Conservation (phyloP, 2,888 invertebrate species). For the Lysandra coridon region DNA sequence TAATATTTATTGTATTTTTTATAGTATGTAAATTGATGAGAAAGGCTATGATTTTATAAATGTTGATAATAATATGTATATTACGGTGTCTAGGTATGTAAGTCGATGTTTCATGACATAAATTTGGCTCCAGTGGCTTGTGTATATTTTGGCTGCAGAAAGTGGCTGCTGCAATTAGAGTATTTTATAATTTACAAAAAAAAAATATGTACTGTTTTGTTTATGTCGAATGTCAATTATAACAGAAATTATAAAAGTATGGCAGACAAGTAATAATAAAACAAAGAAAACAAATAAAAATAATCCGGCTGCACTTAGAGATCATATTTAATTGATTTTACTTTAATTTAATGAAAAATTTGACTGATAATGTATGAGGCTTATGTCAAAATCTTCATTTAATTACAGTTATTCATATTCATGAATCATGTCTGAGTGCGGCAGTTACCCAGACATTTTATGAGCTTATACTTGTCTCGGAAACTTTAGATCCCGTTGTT, state of each 20-base stretch:
- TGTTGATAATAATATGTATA: slow-evolving; percentile 15
- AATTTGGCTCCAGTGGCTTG: background rate
- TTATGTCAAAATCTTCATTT: no score
- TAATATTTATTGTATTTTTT: slow-evolving; percentile 1
- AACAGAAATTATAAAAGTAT: background rate
- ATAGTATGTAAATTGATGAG: background rate
- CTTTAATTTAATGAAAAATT: no score
- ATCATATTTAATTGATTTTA: no score
- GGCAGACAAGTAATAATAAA: background rate
- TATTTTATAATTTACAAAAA: background rate
- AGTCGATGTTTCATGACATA: background rate
- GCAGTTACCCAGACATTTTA: background rate
- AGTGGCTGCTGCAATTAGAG: background rate
- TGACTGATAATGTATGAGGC: no score
- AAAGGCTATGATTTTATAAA: slow-evolving; percentile 23
- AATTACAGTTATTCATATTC: no score
- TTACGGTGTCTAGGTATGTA: slow-evolving; percentile 6
- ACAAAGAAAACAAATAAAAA: no score
- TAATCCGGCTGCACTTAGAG: no score
- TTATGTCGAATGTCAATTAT: background rate
- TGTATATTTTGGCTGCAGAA: background rate
- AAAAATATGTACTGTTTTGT: background rate
- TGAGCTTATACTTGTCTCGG: background rate
- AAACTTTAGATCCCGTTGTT: background rate
- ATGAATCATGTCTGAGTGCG: no score